phyloP scores from a whole-genome alignment of 35 echinoderm and acorn worm species.

The Anneissia japonica region DNA sequence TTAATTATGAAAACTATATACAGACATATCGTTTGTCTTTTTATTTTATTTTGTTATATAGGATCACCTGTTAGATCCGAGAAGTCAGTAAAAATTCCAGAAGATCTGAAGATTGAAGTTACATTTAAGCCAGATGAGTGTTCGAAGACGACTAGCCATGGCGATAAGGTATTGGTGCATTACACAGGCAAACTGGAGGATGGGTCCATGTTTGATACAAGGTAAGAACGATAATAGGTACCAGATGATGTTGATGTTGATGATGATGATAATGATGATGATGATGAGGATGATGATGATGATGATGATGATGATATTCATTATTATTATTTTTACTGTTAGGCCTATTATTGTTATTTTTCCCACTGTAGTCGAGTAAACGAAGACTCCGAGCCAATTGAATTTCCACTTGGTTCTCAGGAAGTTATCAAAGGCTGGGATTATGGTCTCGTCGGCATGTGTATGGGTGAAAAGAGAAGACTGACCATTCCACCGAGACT shows the following conservation, averaged over 20 bases:
- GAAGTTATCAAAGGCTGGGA: slow-evolving; percentile 55
- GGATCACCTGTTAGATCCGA: too few species aligned
- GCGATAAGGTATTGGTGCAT: background rate
- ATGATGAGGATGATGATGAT: too few species aligned
- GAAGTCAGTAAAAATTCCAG: background rate
- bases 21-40: too few species aligned
- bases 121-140: background rate
- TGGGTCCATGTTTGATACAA: background rate
- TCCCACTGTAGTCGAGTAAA: background rate
- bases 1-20: too few species aligned
- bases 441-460: slow-evolving; percentile 52
- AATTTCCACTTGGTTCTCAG: slow-evolving; percentile 45
- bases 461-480: slow-evolving; percentile 36
- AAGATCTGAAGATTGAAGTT: background rate
- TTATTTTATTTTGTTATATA: too few species aligned
- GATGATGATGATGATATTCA: too few species aligned
- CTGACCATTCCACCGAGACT: slow-evolving; percentile 40
- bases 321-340: too few species aligned
- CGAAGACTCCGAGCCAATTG: background rate
- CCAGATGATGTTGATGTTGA: too few species aligned
- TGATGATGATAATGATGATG: too few species aligned
- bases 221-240: background rate
- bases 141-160: background rate
- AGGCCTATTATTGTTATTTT: too few species aligned
- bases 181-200: background rate